Conservation (phyloP, 2,888 invertebrate genomes). For the Netelia fuscicornis region DNA sequence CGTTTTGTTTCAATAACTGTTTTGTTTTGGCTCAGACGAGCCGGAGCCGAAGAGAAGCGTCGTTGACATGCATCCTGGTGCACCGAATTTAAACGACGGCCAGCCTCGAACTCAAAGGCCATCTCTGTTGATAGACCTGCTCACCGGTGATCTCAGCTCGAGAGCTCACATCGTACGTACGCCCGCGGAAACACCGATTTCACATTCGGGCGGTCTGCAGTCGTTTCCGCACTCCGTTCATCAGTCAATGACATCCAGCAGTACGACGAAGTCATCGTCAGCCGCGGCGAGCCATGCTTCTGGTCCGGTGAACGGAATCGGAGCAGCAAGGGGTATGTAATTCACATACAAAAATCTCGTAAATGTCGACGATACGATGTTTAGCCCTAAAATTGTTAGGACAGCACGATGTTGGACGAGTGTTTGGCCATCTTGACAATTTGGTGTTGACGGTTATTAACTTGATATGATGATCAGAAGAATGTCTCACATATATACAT, state of each 20-base stretch:
- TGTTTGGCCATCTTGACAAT: constrained; percentile 44
- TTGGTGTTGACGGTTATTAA: constrained; percentile 45
- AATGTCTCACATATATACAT: constrained; percentile 25
- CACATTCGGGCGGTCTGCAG: constrained; percentile 77
- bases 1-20: not conserved
- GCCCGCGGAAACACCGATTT: constrained; percentile 80
- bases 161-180: constrained; percentile 80
- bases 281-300: constrained; percentile 76
- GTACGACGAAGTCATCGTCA: constrained; percentile 72
- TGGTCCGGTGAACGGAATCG: constrained; percentile 73
- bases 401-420: constrained; percentile 56
- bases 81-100: constrained; percentile 76
- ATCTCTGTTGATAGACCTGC: constrained; percentile 89
- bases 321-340: constrained; percentile 73
- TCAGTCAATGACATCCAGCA: constrained; percentile 79
- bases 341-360: not conserved
- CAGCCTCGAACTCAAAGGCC: constrained; percentile 87
- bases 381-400: constrained; percentile 47
- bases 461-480: constrained; percentile 22
- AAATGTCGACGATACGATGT: constrained; percentile 24
- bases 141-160: constrained; percentile 86
- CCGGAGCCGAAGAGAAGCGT: constrained; percentile 82
- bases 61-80: constrained; percentile 80
- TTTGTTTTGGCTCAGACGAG: constrained; percentile 76
- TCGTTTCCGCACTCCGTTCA: constrained; percentile 76